Percentiles rank a stretch among this genome's conserved stretches.
phyloP scores from a whole-genome alignment of 2,797 vertebrate species.

The Rhabdomys pumilio region DNA sequence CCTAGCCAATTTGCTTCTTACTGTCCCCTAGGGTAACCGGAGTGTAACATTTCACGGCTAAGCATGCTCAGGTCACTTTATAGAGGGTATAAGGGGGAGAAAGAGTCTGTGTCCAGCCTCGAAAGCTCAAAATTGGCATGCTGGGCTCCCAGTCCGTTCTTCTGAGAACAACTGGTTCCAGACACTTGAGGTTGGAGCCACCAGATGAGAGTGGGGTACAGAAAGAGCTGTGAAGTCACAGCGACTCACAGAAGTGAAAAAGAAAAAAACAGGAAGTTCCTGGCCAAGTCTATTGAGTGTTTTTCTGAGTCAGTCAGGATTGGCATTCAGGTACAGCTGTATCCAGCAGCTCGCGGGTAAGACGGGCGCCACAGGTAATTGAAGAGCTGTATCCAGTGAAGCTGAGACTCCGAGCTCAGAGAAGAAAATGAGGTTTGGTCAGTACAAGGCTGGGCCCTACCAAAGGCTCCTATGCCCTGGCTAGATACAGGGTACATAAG shows the following conservation, averaged over 20 bases:
- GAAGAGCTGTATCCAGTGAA: neutral
- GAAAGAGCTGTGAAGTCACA: neutral
- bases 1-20: neutral
- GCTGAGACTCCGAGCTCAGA: neutral
- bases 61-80: constrained; percentile 26
- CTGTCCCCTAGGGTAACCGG: neutral
- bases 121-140: neutral
- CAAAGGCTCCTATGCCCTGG: neutral
- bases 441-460: neutral
- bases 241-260: neutral
- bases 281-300: neutral
- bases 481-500: neutral
- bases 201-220: neutral
- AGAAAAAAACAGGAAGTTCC: constrained; percentile 7
- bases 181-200: neutral
- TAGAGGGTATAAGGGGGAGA: neutral
- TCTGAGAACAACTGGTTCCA: neutral
- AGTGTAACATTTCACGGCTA: constrained; percentile 38
- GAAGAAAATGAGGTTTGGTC: neutral
- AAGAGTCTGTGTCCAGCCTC: neutral
- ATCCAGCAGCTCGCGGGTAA: constrained; percentile 54
- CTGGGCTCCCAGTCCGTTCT: neutral
- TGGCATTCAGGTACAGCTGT: constrained; percentile 35
- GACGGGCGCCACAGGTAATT: fast-evolving
- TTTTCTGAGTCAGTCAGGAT: neutral